A percentile compares a stretch with the other conserved stretches of the same genome.
These are phyloP conservation scores for Diadegma fenestrale DNA, from an alignment of 2,888 invertebrate genomes.

Conservation along the genomic window DNA sequence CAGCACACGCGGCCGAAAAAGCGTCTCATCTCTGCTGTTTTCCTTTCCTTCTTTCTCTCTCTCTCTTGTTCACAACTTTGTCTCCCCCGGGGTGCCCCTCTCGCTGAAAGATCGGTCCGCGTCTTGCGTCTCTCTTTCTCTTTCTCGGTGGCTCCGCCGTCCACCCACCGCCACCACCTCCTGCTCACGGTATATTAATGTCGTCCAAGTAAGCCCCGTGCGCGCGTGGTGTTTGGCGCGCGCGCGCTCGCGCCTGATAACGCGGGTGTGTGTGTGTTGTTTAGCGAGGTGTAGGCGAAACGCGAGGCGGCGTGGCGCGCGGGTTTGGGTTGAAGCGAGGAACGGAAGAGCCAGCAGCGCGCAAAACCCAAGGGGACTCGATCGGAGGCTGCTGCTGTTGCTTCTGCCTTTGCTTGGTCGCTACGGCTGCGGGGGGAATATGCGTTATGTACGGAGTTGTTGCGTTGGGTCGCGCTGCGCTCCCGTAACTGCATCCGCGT, in stretches of 20 bases:
- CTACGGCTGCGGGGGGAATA: constrained; percentile 77
- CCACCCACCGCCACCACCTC: constrained; percentile 43
- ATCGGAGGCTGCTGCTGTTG: constrained; percentile 65
- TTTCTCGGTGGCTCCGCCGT: constrained; percentile 62
- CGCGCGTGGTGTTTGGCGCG: constrained; percentile 61
- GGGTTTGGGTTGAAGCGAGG: constrained; percentile 30
- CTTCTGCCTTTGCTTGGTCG: constrained; percentile 71
- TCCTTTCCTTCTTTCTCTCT: constrained; percentile 39
- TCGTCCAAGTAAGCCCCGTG: constrained; percentile 65
- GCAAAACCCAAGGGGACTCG: constrained; percentile 66
- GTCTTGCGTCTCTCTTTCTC: constrained; percentile 57
- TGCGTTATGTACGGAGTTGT: constrained; percentile 77
- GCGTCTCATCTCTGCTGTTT: constrained; percentile 10
- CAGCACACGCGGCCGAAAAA: constrained; percentile 11
- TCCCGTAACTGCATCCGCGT: constrained; percentile 85
- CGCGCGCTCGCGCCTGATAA: background rate
- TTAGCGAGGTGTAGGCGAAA: too few species aligned
- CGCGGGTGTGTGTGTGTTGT: background rate
- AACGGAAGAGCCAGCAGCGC: constrained; percentile 44
- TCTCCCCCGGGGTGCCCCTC: background rate
- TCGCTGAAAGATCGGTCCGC: background rate
- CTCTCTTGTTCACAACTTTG: constrained; percentile 53
- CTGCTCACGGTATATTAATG: constrained; percentile 59
- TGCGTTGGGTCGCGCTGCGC: constrained; percentile 85
- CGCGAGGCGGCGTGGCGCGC: constrained; percentile 57